Percentiles rank a stretch among this genome's conserved stretches.
phyloP scores from a whole-genome alignment of 2,113 vertebrate genomes.

The Madoqua kirkii region DNA sequence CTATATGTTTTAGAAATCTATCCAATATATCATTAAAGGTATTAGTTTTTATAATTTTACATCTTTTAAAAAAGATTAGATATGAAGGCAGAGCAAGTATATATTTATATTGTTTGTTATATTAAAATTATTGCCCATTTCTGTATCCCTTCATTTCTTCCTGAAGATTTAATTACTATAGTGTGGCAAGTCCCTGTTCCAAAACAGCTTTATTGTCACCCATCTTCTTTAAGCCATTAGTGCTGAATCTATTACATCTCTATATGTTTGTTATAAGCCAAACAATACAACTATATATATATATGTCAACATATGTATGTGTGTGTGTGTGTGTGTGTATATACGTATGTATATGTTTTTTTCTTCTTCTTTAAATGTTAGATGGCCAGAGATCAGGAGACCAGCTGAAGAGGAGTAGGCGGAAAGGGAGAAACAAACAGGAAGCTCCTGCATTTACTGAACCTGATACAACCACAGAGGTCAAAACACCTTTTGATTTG shows the following conservation, averaged over 20 bases:
- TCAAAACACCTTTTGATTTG: constrained; percentile 96
- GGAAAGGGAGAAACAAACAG: constrained; percentile 95
- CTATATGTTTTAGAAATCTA: background rate
- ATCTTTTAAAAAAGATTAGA: background rate
- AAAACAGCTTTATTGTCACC: background rate
- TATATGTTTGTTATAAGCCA: background rate
- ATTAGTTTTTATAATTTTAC: background rate
- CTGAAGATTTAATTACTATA: constrained; percentile 8
- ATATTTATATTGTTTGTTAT: background rate
- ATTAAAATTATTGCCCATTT: constrained; percentile 40
- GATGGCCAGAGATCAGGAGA: constrained; percentile 83
- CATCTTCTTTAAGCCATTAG: background rate
- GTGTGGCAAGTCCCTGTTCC: background rate
- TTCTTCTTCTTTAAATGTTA: constrained; percentile 57
- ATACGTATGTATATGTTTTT: background rate
- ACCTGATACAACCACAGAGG: constrained; percentile 79
- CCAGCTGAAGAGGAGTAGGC: constrained; percentile 87
- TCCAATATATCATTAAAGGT: background rate
- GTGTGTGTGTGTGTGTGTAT: background rate
- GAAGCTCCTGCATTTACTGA: constrained; percentile 78
- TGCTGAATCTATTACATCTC: constrained; percentile 13
- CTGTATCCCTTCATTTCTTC: background rate
- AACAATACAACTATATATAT: background rate
- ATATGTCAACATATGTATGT: background rate
- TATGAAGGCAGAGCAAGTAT: background rate